Percentiles rank a stretch among this genome's conserved stretches.
Conservation (phyloP, 2,113 vertebrate genomes). For the Hyperoodon ampullatus region DNA sequence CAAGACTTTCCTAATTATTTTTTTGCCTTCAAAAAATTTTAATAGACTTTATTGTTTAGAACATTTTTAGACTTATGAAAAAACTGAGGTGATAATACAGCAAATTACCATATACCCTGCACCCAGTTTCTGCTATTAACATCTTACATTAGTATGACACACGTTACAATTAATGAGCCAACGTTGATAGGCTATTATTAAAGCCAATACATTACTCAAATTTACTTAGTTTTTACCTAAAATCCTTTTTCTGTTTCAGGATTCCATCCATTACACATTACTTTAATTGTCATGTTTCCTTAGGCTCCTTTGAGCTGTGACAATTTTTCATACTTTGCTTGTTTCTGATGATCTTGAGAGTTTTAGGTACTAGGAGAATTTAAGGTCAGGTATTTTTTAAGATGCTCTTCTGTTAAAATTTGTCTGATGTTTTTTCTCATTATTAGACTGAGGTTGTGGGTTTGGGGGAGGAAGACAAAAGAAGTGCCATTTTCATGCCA, state of each 20-base stretch:
- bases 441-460: background rate
- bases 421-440: background rate
- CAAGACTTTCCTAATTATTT: background rate
- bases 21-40: conserved; percentile 15
- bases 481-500: background rate
- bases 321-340: background rate
- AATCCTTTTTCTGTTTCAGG: background rate
- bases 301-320: background rate
- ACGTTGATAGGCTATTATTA: background rate
- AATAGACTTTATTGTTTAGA: conserved; percentile 2
- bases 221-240: conserved; percentile 24
- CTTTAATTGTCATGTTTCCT: background rate
- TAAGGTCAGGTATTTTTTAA: background rate
- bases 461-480: background rate
- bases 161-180: background rate
- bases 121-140: background rate
- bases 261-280: background rate
- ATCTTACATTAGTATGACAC: background rate
- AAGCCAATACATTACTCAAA: background rate
- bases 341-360: conserved; percentile 23
- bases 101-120: background rate
- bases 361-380: background rate
- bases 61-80: conserved; percentile 13
- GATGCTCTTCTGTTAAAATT: background rate
- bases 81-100: background rate